phyloP scores from a whole-genome alignment of 2,888 invertebrate genomes.

The Cephus sareptanus region DNA sequence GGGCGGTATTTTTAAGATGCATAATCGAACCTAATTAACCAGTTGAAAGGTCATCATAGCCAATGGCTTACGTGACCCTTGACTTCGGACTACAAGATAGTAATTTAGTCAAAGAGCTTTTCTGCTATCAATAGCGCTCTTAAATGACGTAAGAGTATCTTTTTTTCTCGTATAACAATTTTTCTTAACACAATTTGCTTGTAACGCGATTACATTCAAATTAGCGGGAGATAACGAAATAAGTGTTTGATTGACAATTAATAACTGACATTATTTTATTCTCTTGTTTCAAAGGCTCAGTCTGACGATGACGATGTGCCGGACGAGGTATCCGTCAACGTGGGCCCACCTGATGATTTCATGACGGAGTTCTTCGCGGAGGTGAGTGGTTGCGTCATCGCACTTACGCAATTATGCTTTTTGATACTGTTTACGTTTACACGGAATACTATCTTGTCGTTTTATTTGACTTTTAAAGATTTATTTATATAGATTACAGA shows the following conservation, averaged over 20 bases:
- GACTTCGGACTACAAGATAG: background rate
- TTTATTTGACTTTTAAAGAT: background rate
- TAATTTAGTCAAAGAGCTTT: background rate
- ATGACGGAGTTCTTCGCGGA: constrained; percentile 99
- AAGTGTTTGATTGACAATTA: background rate
- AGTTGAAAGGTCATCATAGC: background rate
- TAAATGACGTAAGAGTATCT: constrained; percentile 26
- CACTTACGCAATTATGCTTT: background rate
- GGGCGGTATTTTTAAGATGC: background rate
- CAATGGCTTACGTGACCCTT: background rate
- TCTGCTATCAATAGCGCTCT: constrained; percentile 29
- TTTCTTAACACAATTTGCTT: background rate
- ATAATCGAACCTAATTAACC: background rate
- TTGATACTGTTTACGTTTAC: background rate
- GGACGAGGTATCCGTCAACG: constrained; percentile 95
- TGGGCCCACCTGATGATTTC: constrained; percentile 92
- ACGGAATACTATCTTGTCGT: background rate
- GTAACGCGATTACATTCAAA: background rate
- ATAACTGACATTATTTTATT: constrained; percentile 10
- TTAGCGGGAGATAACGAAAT: background rate
- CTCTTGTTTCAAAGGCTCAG: constrained; percentile 81
- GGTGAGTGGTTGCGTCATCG: constrained; percentile 70
- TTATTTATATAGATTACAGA: background rate
- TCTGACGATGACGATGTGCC: constrained; percentile 97
- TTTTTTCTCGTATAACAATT: background rate